Conservation (phyloP, 2,797 vertebrate species). For the Sebastes cheni region DNA sequence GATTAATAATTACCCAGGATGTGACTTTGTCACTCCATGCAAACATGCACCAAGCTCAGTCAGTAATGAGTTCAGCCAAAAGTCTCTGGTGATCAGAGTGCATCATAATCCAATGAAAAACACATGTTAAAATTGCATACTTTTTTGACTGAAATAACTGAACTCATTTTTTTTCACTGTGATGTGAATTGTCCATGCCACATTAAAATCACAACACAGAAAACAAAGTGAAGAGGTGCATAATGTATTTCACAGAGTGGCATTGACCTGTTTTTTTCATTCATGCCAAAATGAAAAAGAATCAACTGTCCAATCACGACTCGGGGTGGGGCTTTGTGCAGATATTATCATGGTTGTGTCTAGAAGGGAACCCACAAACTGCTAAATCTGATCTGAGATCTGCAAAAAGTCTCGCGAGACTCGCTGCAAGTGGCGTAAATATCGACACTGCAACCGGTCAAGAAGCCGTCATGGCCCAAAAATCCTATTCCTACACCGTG, state of each 20-base stretch:
- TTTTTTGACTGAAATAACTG: not conserved
- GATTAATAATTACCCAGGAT: not conserved
- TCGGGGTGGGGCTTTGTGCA: not conserved
- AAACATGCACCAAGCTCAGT: not conserved
- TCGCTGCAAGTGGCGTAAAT: no score
- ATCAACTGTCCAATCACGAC: not conserved
- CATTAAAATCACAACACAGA: not conserved
- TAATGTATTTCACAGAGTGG: not conserved
- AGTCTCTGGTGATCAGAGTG: not conserved
- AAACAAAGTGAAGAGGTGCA: not conserved
- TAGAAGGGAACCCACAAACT: no score
- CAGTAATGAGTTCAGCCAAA: not conserved
- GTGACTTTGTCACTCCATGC: not conserved
- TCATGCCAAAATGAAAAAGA: not conserved
- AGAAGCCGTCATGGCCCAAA: no score
- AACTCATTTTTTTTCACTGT: not conserved
- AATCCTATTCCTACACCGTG: no score
- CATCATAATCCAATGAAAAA: not conserved
- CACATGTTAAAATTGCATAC: not conserved
- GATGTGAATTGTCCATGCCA: no score
- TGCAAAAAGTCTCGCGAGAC: no score
- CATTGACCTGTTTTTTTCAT: not conserved
- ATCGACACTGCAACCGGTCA: no score
- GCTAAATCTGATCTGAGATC: no score
- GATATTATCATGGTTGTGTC: not conserved